Percentiles rank a stretch among this genome's conserved stretches.
Conservation (phyloP, 2,888 invertebrate species). For the Adela reaumurella region DNA sequence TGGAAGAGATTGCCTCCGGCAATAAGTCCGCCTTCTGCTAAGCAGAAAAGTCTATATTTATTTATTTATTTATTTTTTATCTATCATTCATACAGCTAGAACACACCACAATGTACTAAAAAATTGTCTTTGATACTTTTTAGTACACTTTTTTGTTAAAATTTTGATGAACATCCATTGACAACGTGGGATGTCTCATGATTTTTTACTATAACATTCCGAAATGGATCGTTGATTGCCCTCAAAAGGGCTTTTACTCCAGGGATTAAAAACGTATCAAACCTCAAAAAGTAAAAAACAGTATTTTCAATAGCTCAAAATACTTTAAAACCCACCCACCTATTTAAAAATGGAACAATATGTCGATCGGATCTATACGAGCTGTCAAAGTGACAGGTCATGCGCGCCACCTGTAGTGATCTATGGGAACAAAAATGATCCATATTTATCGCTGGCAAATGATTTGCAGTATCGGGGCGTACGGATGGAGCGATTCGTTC, state of each 20-base stretch:
- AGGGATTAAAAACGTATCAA: background rate
- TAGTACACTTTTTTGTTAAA: no score
- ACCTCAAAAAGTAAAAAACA: background rate
- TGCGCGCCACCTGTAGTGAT: background rate
- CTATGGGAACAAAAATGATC: background rate
- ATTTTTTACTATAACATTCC: no score
- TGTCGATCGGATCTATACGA: background rate
- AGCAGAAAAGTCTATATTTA: no score
- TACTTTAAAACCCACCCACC: background rate
- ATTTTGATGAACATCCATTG: no score
- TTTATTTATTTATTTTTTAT: no score
- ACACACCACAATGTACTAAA: no score
- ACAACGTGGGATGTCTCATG: no score
- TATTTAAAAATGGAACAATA: background rate
- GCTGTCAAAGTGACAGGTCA: background rate
- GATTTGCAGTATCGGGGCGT: background rate
- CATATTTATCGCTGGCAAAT: background rate
- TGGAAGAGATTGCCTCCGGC: no score
- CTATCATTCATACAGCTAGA: no score
- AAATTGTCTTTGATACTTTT: no score
- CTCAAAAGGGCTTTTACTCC: background rate
- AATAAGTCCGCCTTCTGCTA: no score
- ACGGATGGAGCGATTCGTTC: background rate
- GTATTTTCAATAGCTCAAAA: background rate
- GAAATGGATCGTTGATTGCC: background rate